Conservation (phyloP, 2,888 invertebrate genomes). For the Ectemnius cavifrons region DNA sequence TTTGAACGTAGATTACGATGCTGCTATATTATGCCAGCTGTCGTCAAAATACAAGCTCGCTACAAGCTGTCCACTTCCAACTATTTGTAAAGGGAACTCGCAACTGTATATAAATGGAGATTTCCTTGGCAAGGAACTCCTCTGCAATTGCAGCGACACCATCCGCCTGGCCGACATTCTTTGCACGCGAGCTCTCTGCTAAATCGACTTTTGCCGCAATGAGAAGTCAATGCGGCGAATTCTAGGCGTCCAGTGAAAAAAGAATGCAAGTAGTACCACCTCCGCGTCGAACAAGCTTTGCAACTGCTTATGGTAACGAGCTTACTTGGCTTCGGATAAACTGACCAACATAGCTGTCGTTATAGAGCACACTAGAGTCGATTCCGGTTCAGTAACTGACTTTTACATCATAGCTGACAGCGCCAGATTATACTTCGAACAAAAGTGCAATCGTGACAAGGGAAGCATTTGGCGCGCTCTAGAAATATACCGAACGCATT, state of each 20-base stretch:
- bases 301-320: conserved; percentile 57
- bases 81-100: background rate
- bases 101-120: background rate
- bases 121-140: background rate
- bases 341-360: conserved; percentile 42
- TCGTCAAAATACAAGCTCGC: no score
- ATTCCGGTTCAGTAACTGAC: conserved; percentile 30
- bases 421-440: background rate
- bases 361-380: conserved; percentile 22
- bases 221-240: background rate
- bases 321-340: conserved; percentile 61
- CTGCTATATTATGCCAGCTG: no score
- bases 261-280: conserved; percentile 13
- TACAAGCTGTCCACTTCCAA: no score
- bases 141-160: background rate
- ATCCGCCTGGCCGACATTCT: background rate
- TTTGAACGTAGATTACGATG: background rate
- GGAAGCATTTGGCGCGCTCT: no score
- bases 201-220: background rate
- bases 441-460: background rate
- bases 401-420: background rate
- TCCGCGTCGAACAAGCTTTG: conserved; percentile 38
- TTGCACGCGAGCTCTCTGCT: background rate
- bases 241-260: background rate
- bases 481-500: background rate